A percentile compares a stretch with the other conserved stretches of the same genome.
Evolutionary conservation across 2,113 vertebrate species (phyloP).

Genomic region (Mugil cephalus): DNA sequence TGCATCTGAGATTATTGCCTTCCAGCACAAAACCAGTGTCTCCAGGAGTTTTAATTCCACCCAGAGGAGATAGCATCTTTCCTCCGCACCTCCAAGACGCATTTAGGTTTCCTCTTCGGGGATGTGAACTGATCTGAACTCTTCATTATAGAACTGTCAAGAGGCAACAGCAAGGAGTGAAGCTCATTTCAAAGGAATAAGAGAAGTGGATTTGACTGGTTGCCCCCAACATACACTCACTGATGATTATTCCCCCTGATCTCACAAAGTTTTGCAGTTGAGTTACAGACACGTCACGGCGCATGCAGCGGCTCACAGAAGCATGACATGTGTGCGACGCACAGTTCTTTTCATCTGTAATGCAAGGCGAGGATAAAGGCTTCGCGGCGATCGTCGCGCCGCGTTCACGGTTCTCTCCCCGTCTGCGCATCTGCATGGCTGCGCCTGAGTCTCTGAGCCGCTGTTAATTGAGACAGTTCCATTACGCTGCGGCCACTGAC

Average conservation of each 20-base stretch:
- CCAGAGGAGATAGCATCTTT: conserved; percentile 24
- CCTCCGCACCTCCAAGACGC: conserved; percentile 9
- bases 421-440: neutral
- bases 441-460: neutral
- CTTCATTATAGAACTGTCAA: conserved; percentile 11
- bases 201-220: no score
- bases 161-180: neutral
- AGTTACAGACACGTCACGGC: no score
- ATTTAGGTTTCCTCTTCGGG: conserved; percentile 1
- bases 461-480: neutral
- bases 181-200: neutral
- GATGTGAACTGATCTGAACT: conserved; percentile 3
- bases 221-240: no score
- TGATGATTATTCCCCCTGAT: no score
- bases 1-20: conserved; percentile 49
- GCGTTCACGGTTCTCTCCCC: fast-evolving
- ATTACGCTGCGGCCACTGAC: conserved; percentile 2
- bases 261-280: no score
- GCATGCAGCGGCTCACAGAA: no score
- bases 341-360: no score
- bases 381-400: neutral
- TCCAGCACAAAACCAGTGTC: conserved; percentile 24
- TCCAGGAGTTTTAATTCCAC: conserved; percentile 21
- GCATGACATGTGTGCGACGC: no score
- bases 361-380: no score